phyloP scores from a whole-genome alignment of 2,113 vertebrate species.

The Xenopus tropicalis region DNA sequence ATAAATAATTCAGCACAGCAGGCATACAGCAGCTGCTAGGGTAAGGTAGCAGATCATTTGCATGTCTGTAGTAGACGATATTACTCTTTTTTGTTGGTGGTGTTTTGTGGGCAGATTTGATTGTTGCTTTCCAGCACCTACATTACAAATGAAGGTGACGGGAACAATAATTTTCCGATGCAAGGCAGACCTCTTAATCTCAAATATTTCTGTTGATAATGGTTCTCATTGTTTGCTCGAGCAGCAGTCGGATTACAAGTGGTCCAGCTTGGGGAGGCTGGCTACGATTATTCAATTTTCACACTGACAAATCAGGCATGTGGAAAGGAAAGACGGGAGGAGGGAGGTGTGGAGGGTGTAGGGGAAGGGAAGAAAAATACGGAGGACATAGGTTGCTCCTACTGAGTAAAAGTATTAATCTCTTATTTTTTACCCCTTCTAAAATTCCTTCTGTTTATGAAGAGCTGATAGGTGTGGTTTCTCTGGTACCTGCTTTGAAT shows the following conservation, averaged over 20 bases:
- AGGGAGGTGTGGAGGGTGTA: slow-evolving; percentile 23
- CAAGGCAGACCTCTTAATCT: slow-evolving; percentile 15
- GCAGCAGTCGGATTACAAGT: slow-evolving; percentile 35
- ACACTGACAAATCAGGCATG: slow-evolving; percentile 45
- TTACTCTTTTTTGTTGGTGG: not conserved
- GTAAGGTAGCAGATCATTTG: slow-evolving; percentile 9
- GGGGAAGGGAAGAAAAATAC: slow-evolving; percentile 22
- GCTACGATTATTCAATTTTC: slow-evolving; percentile 40
- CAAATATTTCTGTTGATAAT: slow-evolving; percentile 35
- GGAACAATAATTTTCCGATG: slow-evolving; percentile 22
- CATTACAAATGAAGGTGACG: slow-evolving; percentile 17
- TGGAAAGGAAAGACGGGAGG: slow-evolving; percentile 18
- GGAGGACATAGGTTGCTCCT: slow-evolving; percentile 20
- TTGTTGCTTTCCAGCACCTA: slow-evolving; percentile 3
- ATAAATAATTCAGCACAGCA: slow-evolving; percentile 35
- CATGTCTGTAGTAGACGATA: slow-evolving; percentile 8
- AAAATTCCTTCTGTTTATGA: not conserved
- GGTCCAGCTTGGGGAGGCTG: slow-evolving; percentile 31
- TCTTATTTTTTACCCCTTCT: slow-evolving; percentile 8
- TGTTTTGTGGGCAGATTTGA: slow-evolving; percentile 15
- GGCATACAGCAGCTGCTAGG: slow-evolving; percentile 16
- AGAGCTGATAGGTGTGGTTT: not conserved
- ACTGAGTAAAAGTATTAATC: slow-evolving; percentile 30
- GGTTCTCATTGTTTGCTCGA: slow-evolving; percentile 29
- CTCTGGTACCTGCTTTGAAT: not conserved